Percentiles rank a stretch among this genome's conserved stretches.
phyloP scores from a whole-genome alignment of 2,888 invertebrate genomes.

The Melieria crassipennis region DNA sequence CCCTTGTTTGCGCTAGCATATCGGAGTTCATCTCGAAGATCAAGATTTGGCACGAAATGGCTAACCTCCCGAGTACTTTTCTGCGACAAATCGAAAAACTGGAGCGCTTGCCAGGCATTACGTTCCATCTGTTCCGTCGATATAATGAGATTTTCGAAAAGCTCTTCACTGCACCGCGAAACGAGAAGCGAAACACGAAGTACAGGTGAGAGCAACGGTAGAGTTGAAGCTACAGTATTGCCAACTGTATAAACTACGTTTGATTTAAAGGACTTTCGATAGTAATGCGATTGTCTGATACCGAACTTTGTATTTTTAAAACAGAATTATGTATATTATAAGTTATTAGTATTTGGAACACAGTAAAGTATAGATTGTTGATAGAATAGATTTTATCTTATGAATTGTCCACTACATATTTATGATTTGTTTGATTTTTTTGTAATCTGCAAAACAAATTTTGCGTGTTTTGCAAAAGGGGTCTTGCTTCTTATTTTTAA shows the following conservation, averaged over 20 bases:
- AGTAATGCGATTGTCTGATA: too few relatives aligned
- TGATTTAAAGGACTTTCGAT: too few relatives aligned
- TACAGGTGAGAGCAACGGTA: slow-evolving; percentile 50
- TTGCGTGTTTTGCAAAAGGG: too few relatives aligned
- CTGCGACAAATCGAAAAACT: slow-evolving; percentile 83
- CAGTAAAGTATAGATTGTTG: too few relatives aligned
- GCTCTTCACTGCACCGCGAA: slow-evolving; percentile 77
- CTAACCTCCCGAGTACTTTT: slow-evolving; percentile 84
- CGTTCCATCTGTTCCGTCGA: slow-evolving; percentile 92
- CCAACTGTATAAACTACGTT: background rate
- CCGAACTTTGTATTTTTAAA: too few relatives aligned
- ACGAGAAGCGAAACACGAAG: slow-evolving; percentile 62
- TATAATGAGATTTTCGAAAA: slow-evolving; percentile 88
- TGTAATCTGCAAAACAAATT: too few relatives aligned
- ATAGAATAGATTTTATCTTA: too few relatives aligned
- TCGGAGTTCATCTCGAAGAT: slow-evolving; percentile 95
- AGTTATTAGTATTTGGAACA: too few relatives aligned
- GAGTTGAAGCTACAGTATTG: background rate
- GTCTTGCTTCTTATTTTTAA: too few relatives aligned
- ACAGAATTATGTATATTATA: too few relatives aligned
- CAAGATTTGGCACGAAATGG: slow-evolving; percentile 95
- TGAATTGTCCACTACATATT: too few relatives aligned
- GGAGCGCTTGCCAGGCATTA: slow-evolving; percentile 92
- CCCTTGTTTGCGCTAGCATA: slow-evolving; percentile 63
- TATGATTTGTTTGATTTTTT: too few relatives aligned